phyloP scores from a whole-genome alignment of 2,113 vertebrate species.

The Bolborhynchus lineola region DNA sequence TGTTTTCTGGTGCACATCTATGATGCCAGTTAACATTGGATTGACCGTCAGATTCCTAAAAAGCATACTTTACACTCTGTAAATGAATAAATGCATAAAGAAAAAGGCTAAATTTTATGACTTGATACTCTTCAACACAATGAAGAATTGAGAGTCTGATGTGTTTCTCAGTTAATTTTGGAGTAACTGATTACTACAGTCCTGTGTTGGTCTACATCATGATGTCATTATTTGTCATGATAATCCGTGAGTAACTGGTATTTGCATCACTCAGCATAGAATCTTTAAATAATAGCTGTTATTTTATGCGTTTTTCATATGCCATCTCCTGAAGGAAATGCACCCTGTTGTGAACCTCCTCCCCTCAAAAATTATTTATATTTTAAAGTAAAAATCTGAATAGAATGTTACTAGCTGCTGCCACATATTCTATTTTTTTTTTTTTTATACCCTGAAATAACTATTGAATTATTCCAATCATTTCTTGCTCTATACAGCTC shows the following conservation, averaged over 20 bases:
- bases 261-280: not conserved
- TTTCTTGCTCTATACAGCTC: not conserved
- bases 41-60: not conserved
- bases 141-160: not conserved
- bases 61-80: not conserved
- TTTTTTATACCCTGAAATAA: not conserved
- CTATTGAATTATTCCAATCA: not conserved
- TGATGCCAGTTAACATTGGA: not conserved
- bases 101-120: fast-evolving
- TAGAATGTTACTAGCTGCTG: not conserved
- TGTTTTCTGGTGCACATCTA: not conserved
- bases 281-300: not conserved
- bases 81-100: not conserved
- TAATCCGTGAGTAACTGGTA: not conserved
- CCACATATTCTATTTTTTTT: not conserved
- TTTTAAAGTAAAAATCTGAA: not conserved
- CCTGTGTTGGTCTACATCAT: not conserved
- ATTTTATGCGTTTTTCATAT: not conserved
- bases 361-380: not conserved
- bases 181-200: not conserved
- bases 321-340: not conserved
- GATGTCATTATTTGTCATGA: not conserved
- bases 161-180: not conserved
- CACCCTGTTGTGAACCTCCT: not conserved
- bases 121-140: not conserved